Percentiles rank a stretch among this genome's conserved stretches.
Conservation (phyloP, 2,888 invertebrate genomes). For the Eristalis pertinax region DNA sequence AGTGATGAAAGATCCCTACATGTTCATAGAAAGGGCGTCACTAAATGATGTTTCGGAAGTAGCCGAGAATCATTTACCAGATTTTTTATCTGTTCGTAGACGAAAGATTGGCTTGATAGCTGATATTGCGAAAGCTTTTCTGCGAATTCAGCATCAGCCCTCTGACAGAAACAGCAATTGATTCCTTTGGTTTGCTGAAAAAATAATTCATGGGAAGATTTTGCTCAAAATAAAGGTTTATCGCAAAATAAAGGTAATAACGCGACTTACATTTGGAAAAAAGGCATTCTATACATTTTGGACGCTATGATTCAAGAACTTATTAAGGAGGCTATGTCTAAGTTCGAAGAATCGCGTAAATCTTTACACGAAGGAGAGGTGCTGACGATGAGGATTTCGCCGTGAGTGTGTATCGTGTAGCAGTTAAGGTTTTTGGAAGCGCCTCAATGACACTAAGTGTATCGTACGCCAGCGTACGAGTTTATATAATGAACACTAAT, state of each 20-base stretch:
- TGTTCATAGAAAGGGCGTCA: neutral
- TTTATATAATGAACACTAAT: no score
- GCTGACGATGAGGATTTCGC: no score
- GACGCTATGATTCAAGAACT: constrained; percentile 12
- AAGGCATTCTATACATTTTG: constrained; percentile 14
- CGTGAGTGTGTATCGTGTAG: no score
- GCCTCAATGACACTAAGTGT: no score
- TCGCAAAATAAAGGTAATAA: no score
- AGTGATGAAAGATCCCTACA: no score
- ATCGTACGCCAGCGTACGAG: no score
- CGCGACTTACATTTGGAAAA: constrained; percentile 23
- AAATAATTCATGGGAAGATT: neutral
- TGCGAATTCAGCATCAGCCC: no score
- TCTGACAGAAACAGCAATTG: constrained; percentile 14
- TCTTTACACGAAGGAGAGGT: neutral
- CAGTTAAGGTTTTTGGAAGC: no score
- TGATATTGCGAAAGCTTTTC: no score
- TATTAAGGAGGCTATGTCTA: constrained; percentile 29
- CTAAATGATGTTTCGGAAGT: constrained; percentile 29
- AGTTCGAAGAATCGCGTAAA: neutral
- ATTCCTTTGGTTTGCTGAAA: constrained; percentile 40
- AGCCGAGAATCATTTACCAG: constrained; percentile 20
- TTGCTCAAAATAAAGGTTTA: neutral
- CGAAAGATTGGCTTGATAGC: no score
- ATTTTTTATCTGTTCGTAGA: constrained; percentile 25